These are phyloP conservation scores for Erebia aethiops DNA, from an alignment of 2,888 invertebrate species.

Conservation along the genomic window DNA sequence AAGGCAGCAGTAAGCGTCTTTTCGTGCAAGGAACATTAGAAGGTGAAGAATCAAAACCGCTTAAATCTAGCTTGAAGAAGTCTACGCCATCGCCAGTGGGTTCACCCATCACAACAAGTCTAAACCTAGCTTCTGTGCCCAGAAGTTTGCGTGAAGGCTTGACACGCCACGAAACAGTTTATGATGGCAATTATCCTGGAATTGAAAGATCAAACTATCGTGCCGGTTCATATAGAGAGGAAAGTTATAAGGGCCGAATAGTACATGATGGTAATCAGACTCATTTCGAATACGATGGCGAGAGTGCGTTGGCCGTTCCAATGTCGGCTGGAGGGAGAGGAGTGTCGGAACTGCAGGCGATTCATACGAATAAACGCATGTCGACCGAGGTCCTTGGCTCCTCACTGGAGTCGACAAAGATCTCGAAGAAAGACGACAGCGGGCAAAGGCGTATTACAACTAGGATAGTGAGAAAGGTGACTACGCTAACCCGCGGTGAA, in stretches of 20 bases:
- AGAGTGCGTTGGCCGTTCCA: conserved; percentile 72
- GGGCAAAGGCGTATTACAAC: conserved; percentile 93
- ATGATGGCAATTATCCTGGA: conserved; percentile 77
- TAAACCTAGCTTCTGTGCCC: conserved; percentile 82
- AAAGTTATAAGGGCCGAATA: conserved; percentile 73
- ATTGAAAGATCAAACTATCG: conserved; percentile 72
- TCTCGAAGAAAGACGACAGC: conserved; percentile 89
- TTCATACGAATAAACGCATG: conserved; percentile 91
- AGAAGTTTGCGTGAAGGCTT: conserved; percentile 80
- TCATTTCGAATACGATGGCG: conserved; percentile 77
- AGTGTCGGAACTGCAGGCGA: conserved; percentile 86
- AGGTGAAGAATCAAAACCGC: conserved; percentile 82
- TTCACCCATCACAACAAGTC: conserved; percentile 85
- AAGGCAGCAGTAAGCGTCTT: conserved; percentile 85
- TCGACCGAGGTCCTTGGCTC: conserved; percentile 93
- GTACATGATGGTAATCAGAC: conserved; percentile 79
- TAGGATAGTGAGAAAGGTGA: conserved; percentile 93
- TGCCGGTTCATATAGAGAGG: conserved; percentile 71
- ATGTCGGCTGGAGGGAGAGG: conserved; percentile 71
- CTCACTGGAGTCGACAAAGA: conserved; percentile 92
- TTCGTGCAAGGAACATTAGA: conserved; percentile 90
- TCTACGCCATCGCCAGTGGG: conserved; percentile 77
- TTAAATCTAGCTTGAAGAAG: conserved; percentile 80
- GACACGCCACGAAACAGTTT: conserved; percentile 77
- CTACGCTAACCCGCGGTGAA: conserved; percentile 93